phyloP scores from a whole-genome alignment of 2,888 invertebrate species.

The Pristionchus mayeri region DNA sequence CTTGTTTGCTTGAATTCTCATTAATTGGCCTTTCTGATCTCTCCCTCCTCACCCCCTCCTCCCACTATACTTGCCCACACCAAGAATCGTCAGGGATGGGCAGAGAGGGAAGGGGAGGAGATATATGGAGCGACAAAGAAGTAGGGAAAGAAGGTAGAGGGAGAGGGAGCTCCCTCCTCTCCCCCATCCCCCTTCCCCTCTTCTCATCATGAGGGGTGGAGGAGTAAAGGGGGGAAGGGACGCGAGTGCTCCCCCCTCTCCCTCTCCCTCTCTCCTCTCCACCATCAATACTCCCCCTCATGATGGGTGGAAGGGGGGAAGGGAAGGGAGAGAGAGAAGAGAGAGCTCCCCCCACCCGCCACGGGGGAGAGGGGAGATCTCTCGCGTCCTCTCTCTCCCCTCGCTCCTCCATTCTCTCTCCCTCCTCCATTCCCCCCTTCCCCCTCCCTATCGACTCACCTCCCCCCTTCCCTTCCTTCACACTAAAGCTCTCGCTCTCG shows the following conservation, averaged over 20 bases:
- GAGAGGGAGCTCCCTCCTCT: not conserved
- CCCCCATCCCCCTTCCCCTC: conserved; percentile 1
- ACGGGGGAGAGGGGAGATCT: not conserved
- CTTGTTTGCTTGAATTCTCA: not conserved
- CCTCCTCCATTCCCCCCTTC: conserved; percentile 5
- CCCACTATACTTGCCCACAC: conserved; percentile 10
- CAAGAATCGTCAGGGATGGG: not conserved
- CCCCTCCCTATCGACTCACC: too few species aligned
- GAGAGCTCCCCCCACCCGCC: too few species aligned
- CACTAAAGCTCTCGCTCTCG: conserved; percentile 17
- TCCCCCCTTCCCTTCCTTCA: not conserved
- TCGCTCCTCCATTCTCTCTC: not conserved
- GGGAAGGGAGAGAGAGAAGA: not conserved
- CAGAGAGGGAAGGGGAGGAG: not conserved
- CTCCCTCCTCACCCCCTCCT: not conserved
- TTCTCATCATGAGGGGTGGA: not conserved
- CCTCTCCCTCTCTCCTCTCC: not conserved
- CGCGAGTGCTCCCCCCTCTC: not conserved
- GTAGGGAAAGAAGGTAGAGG: not conserved
- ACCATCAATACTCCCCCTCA: too few species aligned
- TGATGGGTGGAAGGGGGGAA: not conserved
- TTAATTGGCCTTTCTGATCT: not conserved
- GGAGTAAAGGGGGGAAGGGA: not conserved
- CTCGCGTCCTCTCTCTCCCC: not conserved
- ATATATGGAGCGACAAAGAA: conserved; percentile 20